These are phyloP conservation scores for Pteropus rufus DNA, from an alignment of 2,797 vertebrate species.

Conservation along the genomic window DNA sequence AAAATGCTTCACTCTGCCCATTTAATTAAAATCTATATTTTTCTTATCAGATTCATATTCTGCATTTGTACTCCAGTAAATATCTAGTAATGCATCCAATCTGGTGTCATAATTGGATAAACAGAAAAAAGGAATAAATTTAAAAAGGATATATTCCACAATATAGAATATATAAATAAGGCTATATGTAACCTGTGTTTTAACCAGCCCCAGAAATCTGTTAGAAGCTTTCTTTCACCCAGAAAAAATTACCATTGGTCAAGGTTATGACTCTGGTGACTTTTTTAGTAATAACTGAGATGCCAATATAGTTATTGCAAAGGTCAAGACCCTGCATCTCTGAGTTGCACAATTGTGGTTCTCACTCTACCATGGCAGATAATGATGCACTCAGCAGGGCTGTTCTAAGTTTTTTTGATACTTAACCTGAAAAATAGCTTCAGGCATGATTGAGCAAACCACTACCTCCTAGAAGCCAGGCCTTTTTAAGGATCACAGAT, in stretches of 20 bases:
- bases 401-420: constrained; percentile 38
- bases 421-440: constrained; percentile 69
- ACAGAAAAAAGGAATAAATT: constrained; percentile 1
- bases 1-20: constrained; percentile 12
- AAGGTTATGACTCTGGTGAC: background rate
- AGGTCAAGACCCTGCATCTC: background rate
- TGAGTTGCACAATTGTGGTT: background rate
- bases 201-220: background rate
- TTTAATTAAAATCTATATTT: constrained; percentile 50
- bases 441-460: constrained; percentile 4
- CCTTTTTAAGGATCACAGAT: background rate
- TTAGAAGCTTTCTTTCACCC: constrained; percentile 4
- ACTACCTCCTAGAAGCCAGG: constrained; percentile 30
- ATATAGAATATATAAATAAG: background rate
- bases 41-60: constrained; percentile 26
- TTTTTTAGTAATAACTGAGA: constrained; percentile 27
- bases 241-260: constrained; percentile 7
- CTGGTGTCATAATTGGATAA: background rate
- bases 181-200: background rate
- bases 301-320: background rate
- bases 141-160: background rate
- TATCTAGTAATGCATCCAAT: background rate
- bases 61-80: background rate
- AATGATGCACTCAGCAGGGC: constrained; percentile 32
- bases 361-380: background rate